These are phyloP conservation scores for Silvanus unidentatus DNA, from an alignment of 2,888 invertebrate genomes.

Conservation along the genomic window DNA sequence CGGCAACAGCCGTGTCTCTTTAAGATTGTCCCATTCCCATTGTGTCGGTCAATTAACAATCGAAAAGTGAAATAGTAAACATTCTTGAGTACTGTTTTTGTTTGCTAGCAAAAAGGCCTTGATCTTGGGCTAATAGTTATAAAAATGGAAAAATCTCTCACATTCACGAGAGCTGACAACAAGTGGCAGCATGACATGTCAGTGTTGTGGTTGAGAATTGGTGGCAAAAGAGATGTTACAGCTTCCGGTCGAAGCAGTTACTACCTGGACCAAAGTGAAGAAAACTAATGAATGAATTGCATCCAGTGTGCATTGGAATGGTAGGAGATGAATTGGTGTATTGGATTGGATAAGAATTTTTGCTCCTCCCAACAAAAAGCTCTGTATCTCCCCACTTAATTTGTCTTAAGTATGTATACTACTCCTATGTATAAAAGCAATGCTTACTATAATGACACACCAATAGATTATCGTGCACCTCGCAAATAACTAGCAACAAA, in stretches of 20 bases:
- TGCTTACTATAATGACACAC: constrained; percentile 29
- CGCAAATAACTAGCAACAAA: constrained; percentile 17
- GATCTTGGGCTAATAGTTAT: too few relatives aligned
- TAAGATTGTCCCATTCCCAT: too few relatives aligned
- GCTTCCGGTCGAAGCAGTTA: constrained; percentile 1
- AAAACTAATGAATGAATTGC: constrained; percentile 33
- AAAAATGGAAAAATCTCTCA: too few relatives aligned
- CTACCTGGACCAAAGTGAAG: constrained; percentile 18
- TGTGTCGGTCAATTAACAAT: too few relatives aligned
- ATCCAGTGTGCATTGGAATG: constrained; percentile 25
- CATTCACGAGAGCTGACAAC: too few relatives aligned
- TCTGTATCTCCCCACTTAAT: constrained; percentile 23
- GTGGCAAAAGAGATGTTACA: neutral
- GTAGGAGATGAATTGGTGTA: constrained; percentile 23
- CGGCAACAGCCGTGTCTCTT: too few relatives aligned
- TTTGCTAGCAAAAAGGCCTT: too few relatives aligned
- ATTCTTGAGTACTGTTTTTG: too few relatives aligned
- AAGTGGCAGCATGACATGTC: too few relatives aligned
- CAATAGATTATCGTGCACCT: constrained; percentile 31
- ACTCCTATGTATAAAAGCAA: constrained; percentile 35
- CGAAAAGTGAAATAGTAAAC: too few relatives aligned
- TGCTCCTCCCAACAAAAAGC: constrained; percentile 30
- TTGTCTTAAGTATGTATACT: constrained; percentile 29
- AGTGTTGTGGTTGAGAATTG: neutral
- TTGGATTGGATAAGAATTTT: constrained; percentile 25